Evolutionary conservation across 2,888 invertebrate species (phyloP).

Genomic region (Dolichopus griseipennis): DNA sequence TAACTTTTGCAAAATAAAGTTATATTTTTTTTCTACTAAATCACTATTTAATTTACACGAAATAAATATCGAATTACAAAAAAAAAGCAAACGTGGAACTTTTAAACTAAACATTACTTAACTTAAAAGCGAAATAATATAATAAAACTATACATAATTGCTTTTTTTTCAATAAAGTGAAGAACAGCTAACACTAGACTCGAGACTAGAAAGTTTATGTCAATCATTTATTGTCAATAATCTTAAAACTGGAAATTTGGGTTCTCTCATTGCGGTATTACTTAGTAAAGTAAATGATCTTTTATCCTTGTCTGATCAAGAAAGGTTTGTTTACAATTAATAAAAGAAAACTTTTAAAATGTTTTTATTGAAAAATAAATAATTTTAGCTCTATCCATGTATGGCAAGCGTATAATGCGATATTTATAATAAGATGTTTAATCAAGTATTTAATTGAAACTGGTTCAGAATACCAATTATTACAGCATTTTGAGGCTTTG

Average conservation of each 20-base stretch:
- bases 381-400: conserved; percentile 49
- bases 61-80: too few relatives aligned
- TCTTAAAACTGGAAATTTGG: conserved; percentile 79
- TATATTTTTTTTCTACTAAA: too few relatives aligned
- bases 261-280: conserved; percentile 78
- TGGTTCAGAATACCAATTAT: conserved; percentile 77
- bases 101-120: too few relatives aligned
- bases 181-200: conserved; percentile 73
- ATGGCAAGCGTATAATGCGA: conserved; percentile 90
- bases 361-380: conserved; percentile 2
- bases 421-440: conserved; percentile 79
- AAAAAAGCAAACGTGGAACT: too few relatives aligned
- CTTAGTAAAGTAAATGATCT: conserved; percentile 73
- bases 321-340: conserved; percentile 56
- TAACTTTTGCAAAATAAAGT: conserved; percentile 38
- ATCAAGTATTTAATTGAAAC: conserved; percentile 85
- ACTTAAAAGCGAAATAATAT: neutral
- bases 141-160: conserved; percentile 10
- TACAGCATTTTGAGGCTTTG: conserved; percentile 67
- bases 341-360: neutral
- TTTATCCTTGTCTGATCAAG: conserved; percentile 74
- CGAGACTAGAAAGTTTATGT: conserved; percentile 63
- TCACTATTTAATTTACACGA: too few relatives aligned
- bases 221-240: conserved; percentile 77
- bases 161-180: conserved; percentile 49